Base-by-base conservation (phyloP, 2,888 invertebrate species). In the Anaspis maculata region DNA sequence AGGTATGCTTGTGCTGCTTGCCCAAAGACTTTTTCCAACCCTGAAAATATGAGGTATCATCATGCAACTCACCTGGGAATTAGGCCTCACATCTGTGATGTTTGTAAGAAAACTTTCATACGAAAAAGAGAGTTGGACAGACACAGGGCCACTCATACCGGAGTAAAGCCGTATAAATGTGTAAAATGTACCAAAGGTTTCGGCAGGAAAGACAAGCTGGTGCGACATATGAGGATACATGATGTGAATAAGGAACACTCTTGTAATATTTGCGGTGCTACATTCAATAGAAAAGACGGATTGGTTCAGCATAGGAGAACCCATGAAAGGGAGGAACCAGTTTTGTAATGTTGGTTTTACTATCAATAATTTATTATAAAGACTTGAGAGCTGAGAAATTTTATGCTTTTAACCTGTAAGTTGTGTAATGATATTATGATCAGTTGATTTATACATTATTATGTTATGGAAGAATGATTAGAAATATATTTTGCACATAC, bases 61-160 rank as follows among this genome's bases (percentile, higher is more conserved):
- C 49, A 52, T 32, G 49, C 52, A 0, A 48, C 39, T 11, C 56
- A 56, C 35, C 47, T 51, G 12, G 54, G 51, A 25, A 39, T 48
- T 11, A 68, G 78, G 39, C 70, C 72, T 1, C 77, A 77, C 52
- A 70, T 70, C 37, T 83, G 83, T 52, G 71, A 72, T 44, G 69
- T 77, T 27, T 83, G 83, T 55, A 73, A 71, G 31, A 80, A 79
- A 55, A 71, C 76, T 4, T 83, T 83, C 52, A 67, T 77, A 16
- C 66, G 82, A 2, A 79, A 81, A 59, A 69, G 81, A 24, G 83
- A 83, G 59, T 60, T 82, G 6, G 80, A 82, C 44, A 68, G 81
- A 1, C 83, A 83, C 61, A 69, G 74, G 10, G 69, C 74, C 1
- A 69, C 80, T 1, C 83, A 83, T 58, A 72, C 78, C 23, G 81